Base-by-base conservation (phyloP, 1,140 invertebrate genomes). In the Ephestia elutella region DNA sequence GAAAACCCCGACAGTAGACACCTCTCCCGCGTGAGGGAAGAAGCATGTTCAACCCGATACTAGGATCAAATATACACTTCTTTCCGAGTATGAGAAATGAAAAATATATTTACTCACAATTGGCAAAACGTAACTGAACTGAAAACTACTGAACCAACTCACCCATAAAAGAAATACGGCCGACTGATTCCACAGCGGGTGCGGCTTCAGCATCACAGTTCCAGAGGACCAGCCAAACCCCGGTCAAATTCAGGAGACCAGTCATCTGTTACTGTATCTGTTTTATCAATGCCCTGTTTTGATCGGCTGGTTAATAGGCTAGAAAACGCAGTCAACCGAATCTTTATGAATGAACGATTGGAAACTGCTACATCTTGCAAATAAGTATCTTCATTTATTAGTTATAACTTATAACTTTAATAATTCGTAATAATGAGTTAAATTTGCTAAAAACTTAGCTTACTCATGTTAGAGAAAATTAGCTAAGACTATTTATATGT, bases 261-360 rank as follows among this genome's bases (percentile, higher is more conserved):
- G 63, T 58, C 62, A 64, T 65, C 56, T 56, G 35, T 59, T 64
- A 59, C 56, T 63, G 56, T 63, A 66, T 54, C 19, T 10, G 35
- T 58, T 60, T 63, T 69, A 70, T 69, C 61, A 70, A 63, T 68
- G 59, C 60, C 56, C 58, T 75, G 60, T 71, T 73, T 62, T 70
- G 68, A 53, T 63, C 66, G 58, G 63, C 59, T 70, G 75, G 63
- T 79, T 80, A 80, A 73, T 84, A 68, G 80, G 70, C 70, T 76
- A 80, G 72, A 77, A 76, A 78, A 67, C 53, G 32, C 77, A 68
- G 54, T 73, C 70, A 70, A 68, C 73, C 80, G 73, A 59, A 70
- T 66, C 75, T 60, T 50, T 17, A 18, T 50, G 49, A 60, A 21
- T 53, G 49, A 50, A 35, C 32, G 50, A 53, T 53, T n/a, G 21